Base-by-base conservation (phyloP, 35 echinoderm and acorn worm genomes). In the Heliocidaris erythrogramma region DNA sequence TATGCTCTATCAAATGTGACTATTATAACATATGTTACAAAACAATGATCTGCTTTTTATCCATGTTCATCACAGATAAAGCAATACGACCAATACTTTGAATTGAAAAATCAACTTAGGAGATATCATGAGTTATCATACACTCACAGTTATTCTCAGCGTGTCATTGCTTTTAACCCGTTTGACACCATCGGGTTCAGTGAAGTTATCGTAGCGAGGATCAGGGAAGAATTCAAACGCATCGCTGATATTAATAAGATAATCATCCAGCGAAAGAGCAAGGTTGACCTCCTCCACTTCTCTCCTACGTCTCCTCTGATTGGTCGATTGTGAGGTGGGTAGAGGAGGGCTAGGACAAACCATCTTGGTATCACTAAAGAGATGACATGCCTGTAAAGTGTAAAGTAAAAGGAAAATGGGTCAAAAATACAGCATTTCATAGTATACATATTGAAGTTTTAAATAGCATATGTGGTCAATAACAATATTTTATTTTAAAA, bases 281-380 rank as follows among this genome's bases (percentile, higher is more conserved):
- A 92, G 91, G 29, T 5, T n/a, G 47, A 48, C 91, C 13, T 92
- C 91, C 47, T 52, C 49, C 30, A 30, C 91, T 30, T 92, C 17
- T 13, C 91, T 92, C 47, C 49, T 92, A 13, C 47, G 31, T 48
- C 91, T 89, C 30, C 30, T 89, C 87, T 89, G 12, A 78, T 52
- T 3, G 11, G 91, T 92, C 5, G 14, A 30, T n/a, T 92, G 10
- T 27, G 2, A 59, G 49, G 91, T 30, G 91, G 91, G 50, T 7
- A 92, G 91, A 30, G 48, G 31, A 50, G 91, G 91, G 27, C 91
- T 92, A 13, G 91, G 91, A 48, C 91, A 92, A 50, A 56, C 49
- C 91, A 92, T 30, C 48, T 92, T 49, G 2, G 18, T 30, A 59
- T 92, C 91, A 10, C 48, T 59, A 9, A 48, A 13, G 87, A 48